A percentile compares a stretch with the other conserved stretches of the same genome.
These are phyloP conservation scores for Glyptemys insculpta DNA, from an alignment of 2,797 vertebrate genomes.

Conservation along the genomic window DNA sequence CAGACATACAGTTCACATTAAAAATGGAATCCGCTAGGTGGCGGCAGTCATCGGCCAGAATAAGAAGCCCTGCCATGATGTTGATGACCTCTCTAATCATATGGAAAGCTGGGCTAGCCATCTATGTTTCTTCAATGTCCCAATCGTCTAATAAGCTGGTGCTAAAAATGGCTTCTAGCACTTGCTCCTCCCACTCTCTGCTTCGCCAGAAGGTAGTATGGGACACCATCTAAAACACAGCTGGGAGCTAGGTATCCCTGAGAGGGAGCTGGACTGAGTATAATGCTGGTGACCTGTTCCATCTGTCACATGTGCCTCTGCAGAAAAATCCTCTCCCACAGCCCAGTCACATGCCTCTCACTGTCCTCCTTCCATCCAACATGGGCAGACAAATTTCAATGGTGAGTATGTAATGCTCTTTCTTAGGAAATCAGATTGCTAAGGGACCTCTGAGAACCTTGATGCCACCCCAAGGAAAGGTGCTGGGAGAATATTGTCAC, in stretches of 20 bases:
- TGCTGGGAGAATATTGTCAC: not conserved
- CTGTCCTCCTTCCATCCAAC: not conserved
- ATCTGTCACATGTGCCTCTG: not conserved
- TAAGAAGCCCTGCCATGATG: no score
- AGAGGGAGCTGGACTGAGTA: not conserved
- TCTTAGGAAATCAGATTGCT: not conserved
- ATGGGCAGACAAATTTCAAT: fast-evolving
- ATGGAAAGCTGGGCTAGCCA: no score
- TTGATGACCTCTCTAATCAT: no score
- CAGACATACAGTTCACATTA: no score
- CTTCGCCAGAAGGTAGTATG: no score
- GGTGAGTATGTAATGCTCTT: not conserved
- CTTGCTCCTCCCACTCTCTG: no score
- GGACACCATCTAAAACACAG: not conserved
- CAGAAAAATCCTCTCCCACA: not conserved
- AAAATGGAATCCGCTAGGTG: no score
- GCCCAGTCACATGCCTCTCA: not conserved
- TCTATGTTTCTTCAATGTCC: no score
- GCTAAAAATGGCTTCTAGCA: no score
- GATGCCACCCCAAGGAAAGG: not conserved
- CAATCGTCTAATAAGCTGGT: no score
- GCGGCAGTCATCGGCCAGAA: no score
- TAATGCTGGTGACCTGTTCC: not conserved
- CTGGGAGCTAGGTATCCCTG: not conserved
- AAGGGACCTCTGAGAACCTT: not conserved